Evolutionary conservation across 2,797 vertebrate genomes (phyloP).

Genomic region (Vespertilio murinus): DNA sequence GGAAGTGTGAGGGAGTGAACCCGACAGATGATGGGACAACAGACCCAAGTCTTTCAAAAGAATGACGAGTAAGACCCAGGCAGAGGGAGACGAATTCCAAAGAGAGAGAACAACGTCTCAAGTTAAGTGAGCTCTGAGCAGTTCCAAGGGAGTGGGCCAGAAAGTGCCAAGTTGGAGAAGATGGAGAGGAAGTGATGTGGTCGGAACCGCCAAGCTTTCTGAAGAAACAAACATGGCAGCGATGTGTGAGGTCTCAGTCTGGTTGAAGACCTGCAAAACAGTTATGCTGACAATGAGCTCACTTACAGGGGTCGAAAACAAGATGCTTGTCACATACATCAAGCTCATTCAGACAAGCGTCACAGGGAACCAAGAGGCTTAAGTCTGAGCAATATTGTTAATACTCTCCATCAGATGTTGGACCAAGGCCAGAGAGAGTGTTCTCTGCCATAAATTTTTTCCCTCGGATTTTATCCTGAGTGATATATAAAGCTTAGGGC

Average conservation of each 20-base stretch:
- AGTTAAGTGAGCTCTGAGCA: not conserved
- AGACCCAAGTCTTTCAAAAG: not conserved
- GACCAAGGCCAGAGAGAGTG: constrained; percentile 21
- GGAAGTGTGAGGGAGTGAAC: not conserved
- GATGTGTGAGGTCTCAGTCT: not conserved
- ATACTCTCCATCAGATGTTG: constrained; percentile 33
- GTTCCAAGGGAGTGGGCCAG: not conserved
- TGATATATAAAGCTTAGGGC: not conserved
- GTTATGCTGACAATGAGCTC: not conserved
- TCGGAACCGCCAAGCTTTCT: not conserved
- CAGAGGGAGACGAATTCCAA: not conserved
- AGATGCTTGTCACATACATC: not conserved
- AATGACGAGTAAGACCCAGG: not conserved
- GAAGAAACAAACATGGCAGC: not conserved
- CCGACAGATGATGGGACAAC: not conserved
- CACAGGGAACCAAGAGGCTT: not conserved
- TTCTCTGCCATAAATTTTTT: not conserved
- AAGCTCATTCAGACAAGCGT: not conserved
- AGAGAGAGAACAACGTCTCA: not conserved
- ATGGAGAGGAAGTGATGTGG: not conserved
- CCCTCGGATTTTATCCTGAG: not conserved
- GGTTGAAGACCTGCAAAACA: not conserved
- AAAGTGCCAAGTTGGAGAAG: not conserved
- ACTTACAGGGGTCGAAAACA: not conserved
- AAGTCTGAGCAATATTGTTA: constrained; percentile 6